Conservation (phyloP, 1,140 invertebrate genomes). For the Meloidogyne hapla region DNA sequence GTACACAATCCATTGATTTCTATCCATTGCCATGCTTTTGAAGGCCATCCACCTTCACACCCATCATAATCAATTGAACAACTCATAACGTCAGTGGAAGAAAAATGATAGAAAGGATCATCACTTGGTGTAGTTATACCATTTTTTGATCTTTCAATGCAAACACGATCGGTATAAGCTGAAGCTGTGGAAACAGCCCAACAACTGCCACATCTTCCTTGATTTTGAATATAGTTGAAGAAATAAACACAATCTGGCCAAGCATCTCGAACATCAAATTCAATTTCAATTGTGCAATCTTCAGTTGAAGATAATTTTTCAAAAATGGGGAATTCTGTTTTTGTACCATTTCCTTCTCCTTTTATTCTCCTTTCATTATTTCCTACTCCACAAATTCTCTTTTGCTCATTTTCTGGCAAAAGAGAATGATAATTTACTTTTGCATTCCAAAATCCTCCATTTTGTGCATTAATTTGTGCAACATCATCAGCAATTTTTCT, state of each 20-base stretch:
- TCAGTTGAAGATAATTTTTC: background rate
- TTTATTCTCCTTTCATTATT: too few relatives aligned
- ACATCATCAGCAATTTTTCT: too few relatives aligned
- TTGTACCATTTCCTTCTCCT: too few relatives aligned
- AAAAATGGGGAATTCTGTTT: too few relatives aligned
- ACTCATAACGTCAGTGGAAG: slow-evolving; percentile 8
- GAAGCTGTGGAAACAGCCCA: slow-evolving; percentile 25
- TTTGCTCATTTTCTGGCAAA: too few relatives aligned
- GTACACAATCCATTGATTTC: slow-evolving; percentile 11
- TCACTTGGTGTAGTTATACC: slow-evolving; percentile 64
- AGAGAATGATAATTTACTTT: too few relatives aligned
- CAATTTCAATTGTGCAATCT: slow-evolving; percentile 65
- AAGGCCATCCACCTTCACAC: slow-evolving; percentile 26
- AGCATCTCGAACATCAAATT: slow-evolving; percentile 76
- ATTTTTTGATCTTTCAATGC: slow-evolving; percentile 67
- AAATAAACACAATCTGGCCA: slow-evolving; percentile 81
- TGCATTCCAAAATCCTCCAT: too few relatives aligned
- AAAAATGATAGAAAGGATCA: background rate
- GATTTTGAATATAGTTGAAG: slow-evolving; percentile 61
- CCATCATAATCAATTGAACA: slow-evolving; percentile 9
- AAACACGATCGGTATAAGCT: slow-evolving; percentile 14
- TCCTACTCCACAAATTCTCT: too few relatives aligned
- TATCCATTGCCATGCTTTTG: slow-evolving; percentile 20
- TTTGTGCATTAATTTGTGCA: too few relatives aligned
- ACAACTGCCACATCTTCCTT: slow-evolving; percentile 15